phyloP scores from a whole-genome alignment of 2,888 invertebrate genomes.

The Rhorus exstirpatorius region DNA sequence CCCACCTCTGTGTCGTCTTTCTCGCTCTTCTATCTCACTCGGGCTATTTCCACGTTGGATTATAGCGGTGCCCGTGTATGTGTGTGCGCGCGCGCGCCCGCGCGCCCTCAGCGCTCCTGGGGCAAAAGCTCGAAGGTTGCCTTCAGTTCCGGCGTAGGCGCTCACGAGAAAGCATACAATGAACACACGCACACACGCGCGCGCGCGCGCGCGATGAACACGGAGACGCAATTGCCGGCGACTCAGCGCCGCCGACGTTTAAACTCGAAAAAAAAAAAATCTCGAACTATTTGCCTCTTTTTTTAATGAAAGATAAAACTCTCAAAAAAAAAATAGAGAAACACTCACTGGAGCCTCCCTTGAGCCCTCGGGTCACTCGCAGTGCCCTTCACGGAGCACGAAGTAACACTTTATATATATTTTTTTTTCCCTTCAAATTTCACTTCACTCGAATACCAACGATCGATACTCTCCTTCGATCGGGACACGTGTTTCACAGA shows the following conservation, averaged over 20 bases:
- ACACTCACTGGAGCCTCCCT: conserved; percentile 60
- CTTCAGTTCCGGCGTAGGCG: conserved; percentile 70
- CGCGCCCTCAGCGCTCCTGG: conserved; percentile 46
- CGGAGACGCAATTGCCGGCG: conserved; percentile 47
- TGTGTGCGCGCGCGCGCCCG: too few species aligned
- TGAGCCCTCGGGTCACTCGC: conserved; percentile 55
- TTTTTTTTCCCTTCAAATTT: background rate
- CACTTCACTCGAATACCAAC: background rate
- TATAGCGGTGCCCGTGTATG: background rate
- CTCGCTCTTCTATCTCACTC: conserved; percentile 19
- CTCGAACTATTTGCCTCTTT: background rate
- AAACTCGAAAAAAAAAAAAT: conserved; percentile 16
- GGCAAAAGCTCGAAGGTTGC: conserved; percentile 59
- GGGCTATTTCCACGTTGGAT: conserved; percentile 5
- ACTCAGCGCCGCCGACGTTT: conserved; percentile 56
- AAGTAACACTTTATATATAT: too few species aligned
- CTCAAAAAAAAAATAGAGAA: background rate
- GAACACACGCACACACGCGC: conserved; percentile 1
- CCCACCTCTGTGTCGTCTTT: conserved; percentile 56
- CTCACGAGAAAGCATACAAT: conserved; percentile 64
- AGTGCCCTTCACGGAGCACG: conserved; percentile 59
- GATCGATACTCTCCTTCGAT: background rate
- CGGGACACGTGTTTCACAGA: conserved; percentile 19
- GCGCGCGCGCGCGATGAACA: background rate
- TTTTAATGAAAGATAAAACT: background rate